A percentile compares a stretch with the other conserved stretches of the same genome.
Evolutionary conservation across 2,888 invertebrate genomes (phyloP).

Genomic region (Trypoxylon attenuatum): DNA sequence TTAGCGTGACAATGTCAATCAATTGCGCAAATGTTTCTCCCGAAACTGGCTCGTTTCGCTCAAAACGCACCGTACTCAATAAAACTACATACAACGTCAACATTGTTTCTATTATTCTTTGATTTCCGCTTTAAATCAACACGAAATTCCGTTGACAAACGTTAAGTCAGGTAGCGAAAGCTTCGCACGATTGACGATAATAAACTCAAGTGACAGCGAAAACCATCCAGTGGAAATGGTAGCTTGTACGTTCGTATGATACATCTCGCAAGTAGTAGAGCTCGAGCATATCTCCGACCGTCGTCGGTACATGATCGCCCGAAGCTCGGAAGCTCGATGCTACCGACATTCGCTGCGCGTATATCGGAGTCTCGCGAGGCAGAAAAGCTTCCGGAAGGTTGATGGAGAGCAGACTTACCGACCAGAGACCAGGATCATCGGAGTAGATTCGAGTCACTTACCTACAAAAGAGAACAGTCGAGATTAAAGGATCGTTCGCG

Average conservation of each 20-base stretch:
- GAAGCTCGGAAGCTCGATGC: slow-evolving; percentile 1
- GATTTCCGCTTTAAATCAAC: background rate
- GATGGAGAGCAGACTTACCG: slow-evolving; percentile 49
- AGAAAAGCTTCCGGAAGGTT: slow-evolving; percentile 24
- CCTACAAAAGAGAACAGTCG: slow-evolving; percentile 48
- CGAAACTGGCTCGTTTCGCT: too few species aligned
- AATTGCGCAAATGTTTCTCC: too few species aligned
- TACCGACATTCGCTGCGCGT: slow-evolving; percentile 28
- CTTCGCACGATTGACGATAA: too few species aligned
- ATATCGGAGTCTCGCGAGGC: slow-evolving; percentile 24
- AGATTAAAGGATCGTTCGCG: slow-evolving; percentile 10
- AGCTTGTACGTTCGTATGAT: too few species aligned
- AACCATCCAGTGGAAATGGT: too few species aligned
- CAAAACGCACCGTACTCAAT: too few species aligned
- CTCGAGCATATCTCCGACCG: slow-evolving; percentile 12
- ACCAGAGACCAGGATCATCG: slow-evolving; percentile 30
- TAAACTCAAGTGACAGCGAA: too few species aligned
- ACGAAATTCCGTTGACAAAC: background rate
- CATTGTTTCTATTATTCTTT: too few species aligned
- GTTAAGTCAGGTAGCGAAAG: too few species aligned
- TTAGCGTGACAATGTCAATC: too few species aligned
- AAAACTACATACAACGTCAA: too few species aligned
- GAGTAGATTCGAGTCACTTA: slow-evolving; percentile 38
- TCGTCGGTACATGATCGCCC: slow-evolving; percentile 4
- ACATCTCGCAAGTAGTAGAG: slow-evolving; percentile 37